phyloP scores from a whole-genome alignment of 92 coral and sea anemone genomes.

The Epizoanthus illoricatus region DNA sequence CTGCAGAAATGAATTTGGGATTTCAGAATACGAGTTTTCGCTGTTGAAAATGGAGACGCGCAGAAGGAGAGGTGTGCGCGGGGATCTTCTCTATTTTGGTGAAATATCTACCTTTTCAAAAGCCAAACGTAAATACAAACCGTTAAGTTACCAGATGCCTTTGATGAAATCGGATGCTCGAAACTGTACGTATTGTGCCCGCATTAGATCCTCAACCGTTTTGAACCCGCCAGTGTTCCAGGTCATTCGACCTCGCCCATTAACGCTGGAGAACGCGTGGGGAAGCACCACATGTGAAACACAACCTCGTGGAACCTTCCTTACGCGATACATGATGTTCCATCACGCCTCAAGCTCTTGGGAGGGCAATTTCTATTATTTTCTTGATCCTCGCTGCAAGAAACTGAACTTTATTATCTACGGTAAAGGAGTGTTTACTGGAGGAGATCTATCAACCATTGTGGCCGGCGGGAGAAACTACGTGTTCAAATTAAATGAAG shows the following conservation, averaged over 20 bases:
- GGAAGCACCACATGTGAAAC: slow-evolving; percentile 82
- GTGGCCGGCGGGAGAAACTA: slow-evolving; percentile 69
- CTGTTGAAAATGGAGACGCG: slow-evolving; percentile 59
- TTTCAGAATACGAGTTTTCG: slow-evolving; percentile 74
- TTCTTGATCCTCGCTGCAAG: slow-evolving; percentile 66
- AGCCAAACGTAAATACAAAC: slow-evolving; percentile 55
- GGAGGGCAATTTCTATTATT: slow-evolving; percentile 69
- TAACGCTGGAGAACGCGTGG: slow-evolving; percentile 58
- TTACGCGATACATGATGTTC: slow-evolving; percentile 80
- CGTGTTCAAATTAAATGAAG: slow-evolving; percentile 66
- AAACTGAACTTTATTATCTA: slow-evolving; percentile 54
- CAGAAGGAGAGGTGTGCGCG: slow-evolving; percentile 37
- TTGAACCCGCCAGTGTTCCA: slow-evolving; percentile 51
- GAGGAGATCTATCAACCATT: slow-evolving; percentile 40
- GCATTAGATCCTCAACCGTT: slow-evolving; percentile 54
- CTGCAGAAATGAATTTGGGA: slow-evolving; percentile 73
- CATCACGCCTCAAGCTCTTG: slow-evolving; percentile 38
- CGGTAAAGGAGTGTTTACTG: slow-evolving; percentile 61
- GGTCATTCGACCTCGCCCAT: slow-evolving; percentile 27
- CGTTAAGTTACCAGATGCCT: slow-evolving; percentile 70
- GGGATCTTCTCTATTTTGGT: slow-evolving; percentile 65
- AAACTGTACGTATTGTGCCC: slow-evolving; percentile 66
- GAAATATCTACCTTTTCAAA: slow-evolving; percentile 62
- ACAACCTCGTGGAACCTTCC: slow-evolving; percentile 53
- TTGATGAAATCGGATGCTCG: slow-evolving; percentile 54